phyloP scores from a whole-genome alignment of 2,113 vertebrate genomes.

The Myiagra hebetior region DNA sequence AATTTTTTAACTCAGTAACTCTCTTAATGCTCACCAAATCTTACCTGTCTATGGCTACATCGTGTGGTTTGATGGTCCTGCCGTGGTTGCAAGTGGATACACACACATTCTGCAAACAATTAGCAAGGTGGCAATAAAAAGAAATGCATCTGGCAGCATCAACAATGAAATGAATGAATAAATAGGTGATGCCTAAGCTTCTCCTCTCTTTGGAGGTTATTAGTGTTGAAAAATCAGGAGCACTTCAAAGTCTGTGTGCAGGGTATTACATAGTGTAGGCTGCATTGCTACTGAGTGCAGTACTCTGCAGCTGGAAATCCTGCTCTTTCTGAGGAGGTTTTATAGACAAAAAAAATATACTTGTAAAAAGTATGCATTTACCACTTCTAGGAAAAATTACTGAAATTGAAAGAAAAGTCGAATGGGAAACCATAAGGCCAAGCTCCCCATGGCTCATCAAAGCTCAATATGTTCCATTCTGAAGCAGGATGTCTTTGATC shows the following conservation, averaged over 20 bases:
- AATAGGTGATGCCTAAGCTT: background rate
- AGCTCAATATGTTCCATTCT: background rate
- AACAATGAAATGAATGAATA: background rate
- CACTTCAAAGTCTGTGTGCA: background rate
- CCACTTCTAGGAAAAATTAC: background rate
- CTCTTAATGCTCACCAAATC: background rate
- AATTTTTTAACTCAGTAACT: background rate
- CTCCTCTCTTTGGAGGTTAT: background rate
- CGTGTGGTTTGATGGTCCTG: background rate
- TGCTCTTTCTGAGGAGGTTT: background rate
- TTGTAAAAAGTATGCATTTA: background rate
- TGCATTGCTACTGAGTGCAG: background rate
- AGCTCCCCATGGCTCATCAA: background rate
- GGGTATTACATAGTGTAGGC: fast-evolving
- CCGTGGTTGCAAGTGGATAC: background rate
- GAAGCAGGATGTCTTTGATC: background rate
- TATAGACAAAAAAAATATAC: background rate
- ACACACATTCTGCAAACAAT: background rate
- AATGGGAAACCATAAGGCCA: background rate
- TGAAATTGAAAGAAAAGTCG: background rate
- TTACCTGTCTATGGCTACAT: background rate
- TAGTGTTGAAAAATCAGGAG: background rate
- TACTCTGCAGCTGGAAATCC: background rate
- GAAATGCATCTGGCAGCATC: background rate
- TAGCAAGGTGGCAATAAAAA: background rate